A percentile compares a stretch with the other conserved stretches of the same genome.
phyloP scores from a whole-genome alignment of 2,888 invertebrate genomes.

The Leptodirus hochenwartii region DNA sequence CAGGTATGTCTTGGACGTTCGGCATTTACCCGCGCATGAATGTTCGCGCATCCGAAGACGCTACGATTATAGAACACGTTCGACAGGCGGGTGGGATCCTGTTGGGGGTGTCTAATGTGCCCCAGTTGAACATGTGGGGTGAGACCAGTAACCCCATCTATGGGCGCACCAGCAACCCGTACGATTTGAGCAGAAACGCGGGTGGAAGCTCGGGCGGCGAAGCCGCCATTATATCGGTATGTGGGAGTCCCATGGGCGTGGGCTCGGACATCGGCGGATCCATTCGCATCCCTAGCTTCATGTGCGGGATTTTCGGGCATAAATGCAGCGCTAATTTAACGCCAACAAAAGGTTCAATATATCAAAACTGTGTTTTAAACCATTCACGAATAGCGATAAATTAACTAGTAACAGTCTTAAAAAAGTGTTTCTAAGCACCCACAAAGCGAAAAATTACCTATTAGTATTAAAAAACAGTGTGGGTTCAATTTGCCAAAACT shows the following conservation, averaged over 20 bases:
- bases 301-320: slow-evolving; percentile 76
- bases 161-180: slow-evolving; percentile 84
- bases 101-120: slow-evolving; percentile 70
- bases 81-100: slow-evolving; percentile 71
- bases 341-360: slow-evolving; percentile 27
- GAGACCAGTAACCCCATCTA: slow-evolving; percentile 78
- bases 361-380: not conserved
- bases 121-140: slow-evolving; percentile 84
- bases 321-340: slow-evolving; percentile 43
- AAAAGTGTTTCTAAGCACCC: no score
- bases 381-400: not conserved
- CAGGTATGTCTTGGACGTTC: slow-evolving; percentile 45
- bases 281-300: slow-evolving; percentile 79
- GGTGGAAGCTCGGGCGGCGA: slow-evolving; percentile 93
- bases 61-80: slow-evolving; percentile 54
- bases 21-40: slow-evolving; percentile 44
- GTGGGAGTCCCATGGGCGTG: slow-evolving; percentile 68
- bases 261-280: slow-evolving; percentile 95
- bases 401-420: no score
- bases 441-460: no score
- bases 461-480: no score
- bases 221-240: slow-evolving; percentile 53
- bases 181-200: slow-evolving; percentile 63
- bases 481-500: no score
- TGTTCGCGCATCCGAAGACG: slow-evolving; percentile 49